Conservation (phyloP, 2,113 vertebrate genomes). For the Micronycteris hirsuta region DNA sequence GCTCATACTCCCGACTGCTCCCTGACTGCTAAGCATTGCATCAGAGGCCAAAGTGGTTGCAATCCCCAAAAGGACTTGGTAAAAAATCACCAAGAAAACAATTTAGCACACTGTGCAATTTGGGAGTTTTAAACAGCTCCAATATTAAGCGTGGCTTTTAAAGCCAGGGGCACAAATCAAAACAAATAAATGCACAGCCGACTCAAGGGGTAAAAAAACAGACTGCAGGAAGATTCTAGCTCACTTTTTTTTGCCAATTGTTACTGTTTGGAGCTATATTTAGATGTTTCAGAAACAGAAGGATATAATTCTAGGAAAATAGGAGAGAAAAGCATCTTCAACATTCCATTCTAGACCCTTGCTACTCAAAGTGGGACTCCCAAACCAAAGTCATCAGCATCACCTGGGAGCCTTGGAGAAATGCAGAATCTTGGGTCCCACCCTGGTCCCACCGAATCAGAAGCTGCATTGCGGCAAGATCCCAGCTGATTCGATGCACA, state of each 20-base stretch:
- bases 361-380: background rate
- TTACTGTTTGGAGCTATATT: background rate
- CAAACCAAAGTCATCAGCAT: background rate
- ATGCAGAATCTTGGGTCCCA: background rate
- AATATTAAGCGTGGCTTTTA: slow-evolving; percentile 21
- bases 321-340: background rate
- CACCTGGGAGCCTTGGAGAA: background rate
- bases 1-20: background rate
- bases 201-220: background rate
- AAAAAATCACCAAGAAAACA: slow-evolving; percentile 44
- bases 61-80: slow-evolving; percentile 7
- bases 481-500: rapidly evolving
- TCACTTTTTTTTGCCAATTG: background rate
- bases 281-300: background rate
- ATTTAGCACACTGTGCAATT: background rate
- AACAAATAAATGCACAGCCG: slow-evolving; percentile 21
- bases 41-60: background rate
- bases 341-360: background rate
- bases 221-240: background rate
- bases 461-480: background rate
- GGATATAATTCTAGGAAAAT: background rate
- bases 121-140: slow-evolving; percentile 13
- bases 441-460: background rate
- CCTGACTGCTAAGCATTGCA: slow-evolving; percentile 9
- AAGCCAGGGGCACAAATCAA: slow-evolving; percentile 47